phyloP scores from a whole-genome alignment of 2,113 vertebrate genomes.

The Pogonocichla stellata region DNA sequence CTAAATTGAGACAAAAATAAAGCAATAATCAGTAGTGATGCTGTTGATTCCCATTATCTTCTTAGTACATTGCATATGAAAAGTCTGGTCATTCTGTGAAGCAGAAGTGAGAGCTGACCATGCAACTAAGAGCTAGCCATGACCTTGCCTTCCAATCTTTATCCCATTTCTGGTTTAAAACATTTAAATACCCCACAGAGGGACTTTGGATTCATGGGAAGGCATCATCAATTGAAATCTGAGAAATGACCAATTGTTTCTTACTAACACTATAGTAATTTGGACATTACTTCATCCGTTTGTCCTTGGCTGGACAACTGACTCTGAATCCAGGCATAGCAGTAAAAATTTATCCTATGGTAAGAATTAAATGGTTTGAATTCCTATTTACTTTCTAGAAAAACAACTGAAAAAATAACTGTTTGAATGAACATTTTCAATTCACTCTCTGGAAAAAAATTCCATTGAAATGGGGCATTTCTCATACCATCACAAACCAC shows the following conservation, averaged over 20 bases:
- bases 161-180: background rate
- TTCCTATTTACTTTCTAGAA: background rate
- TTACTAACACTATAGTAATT: background rate
- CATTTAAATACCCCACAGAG: background rate
- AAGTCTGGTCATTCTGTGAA: background rate
- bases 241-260: background rate
- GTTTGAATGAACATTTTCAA: background rate
- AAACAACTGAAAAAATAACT: background rate
- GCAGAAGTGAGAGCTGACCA: background rate
- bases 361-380: background rate
- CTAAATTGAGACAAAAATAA: background rate
- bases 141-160: background rate
- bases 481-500: background rate
- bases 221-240: background rate
- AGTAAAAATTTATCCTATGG: background rate
- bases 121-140: background rate
- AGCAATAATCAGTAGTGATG: background rate
- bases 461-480: background rate
- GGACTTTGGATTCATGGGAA: background rate
- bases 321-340: fast-evolving
- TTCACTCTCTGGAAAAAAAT: background rate
- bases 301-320: background rate
- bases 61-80: background rate
- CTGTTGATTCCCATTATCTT: background rate
- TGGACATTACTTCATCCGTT: background rate